These are phyloP conservation scores for Sphenodon punctatus DNA, from an alignment of 2,797 vertebrate genomes.

Conservation along the genomic window DNA sequence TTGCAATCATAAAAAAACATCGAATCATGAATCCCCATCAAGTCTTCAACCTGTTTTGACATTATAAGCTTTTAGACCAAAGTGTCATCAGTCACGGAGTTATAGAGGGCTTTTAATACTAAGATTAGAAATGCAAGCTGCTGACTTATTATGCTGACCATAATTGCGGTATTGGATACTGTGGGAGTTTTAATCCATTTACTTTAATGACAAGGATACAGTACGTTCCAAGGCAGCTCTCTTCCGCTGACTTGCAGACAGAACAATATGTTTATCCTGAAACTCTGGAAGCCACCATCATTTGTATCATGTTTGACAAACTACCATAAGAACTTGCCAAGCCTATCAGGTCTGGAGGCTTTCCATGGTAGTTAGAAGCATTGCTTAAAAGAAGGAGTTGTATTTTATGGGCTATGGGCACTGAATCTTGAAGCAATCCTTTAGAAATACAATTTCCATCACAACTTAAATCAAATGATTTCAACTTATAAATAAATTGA, in stretches of 20 bases:
- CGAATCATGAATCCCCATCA: not conserved
- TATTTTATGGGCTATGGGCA: not conserved
- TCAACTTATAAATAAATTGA: not conserved
- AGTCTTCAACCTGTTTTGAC: not conserved
- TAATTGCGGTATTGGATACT: conserved; percentile 19
- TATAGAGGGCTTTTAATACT: conserved; percentile 2
- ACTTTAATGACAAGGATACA: conserved; percentile 4
- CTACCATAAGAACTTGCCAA: conserved; percentile 31
- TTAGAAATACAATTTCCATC: not conserved
- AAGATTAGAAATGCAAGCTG: not conserved
- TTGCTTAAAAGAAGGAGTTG: conserved; percentile 2
- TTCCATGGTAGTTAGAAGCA: conserved; percentile 7
- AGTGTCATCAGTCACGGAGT: not conserved
- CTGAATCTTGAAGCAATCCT: not conserved
- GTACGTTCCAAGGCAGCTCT: not conserved
- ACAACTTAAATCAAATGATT: not conserved
- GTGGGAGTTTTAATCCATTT: conserved; percentile 9
- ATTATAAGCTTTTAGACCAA: not conserved
- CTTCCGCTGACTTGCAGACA: conserved; percentile 6
- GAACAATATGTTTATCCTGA: not conserved
- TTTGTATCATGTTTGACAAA: not conserved
- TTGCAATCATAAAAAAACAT: not conserved
- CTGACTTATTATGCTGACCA: conserved; percentile 2
- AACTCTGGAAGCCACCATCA: conserved; percentile 18
- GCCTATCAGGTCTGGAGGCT: not conserved